Evolutionary conservation across 1,140 invertebrate genomes (phyloP).

Genomic region (Neodiprion lecontei): DNA sequence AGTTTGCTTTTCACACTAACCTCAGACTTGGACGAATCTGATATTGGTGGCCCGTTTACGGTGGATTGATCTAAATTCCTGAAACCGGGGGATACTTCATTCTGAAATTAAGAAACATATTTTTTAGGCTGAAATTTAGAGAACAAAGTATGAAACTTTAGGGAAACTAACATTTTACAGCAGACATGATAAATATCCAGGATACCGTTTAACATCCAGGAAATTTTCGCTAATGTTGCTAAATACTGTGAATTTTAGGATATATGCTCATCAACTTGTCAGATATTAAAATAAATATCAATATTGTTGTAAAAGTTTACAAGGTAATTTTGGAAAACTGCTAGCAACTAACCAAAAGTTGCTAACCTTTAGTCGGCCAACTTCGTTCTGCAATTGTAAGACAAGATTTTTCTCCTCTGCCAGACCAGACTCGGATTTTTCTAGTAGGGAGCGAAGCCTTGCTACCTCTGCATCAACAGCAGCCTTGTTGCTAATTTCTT

Average conservation of each 20-base stretch:
- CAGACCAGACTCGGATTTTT: slow-evolving; percentile 36
- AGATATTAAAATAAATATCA: too few relatives aligned
- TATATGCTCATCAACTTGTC: too few relatives aligned
- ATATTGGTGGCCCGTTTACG: slow-evolving; percentile 45
- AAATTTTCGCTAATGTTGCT: too few relatives aligned
- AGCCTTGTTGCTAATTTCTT: slow-evolving; percentile 39
- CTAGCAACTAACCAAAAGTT: too few relatives aligned
- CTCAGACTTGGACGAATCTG: slow-evolving; percentile 47
- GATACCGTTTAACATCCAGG: too few relatives aligned
- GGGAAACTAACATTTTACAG: too few relatives aligned
- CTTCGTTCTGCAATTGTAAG: slow-evolving; percentile 44
- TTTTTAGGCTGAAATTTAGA: too few relatives aligned
- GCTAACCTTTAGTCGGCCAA: slow-evolving; percentile 46
- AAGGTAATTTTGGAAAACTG: too few relatives aligned
- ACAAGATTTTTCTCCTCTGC: slow-evolving; percentile 40
- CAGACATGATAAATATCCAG: too few relatives aligned
- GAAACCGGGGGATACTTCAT: slow-evolving; percentile 40
- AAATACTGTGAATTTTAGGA: too few relatives aligned
- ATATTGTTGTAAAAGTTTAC: too few relatives aligned
- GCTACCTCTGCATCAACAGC: slow-evolving; percentile 40
- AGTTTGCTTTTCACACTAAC: slow-evolving; percentile 37
- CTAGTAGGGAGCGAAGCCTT: slow-evolving; percentile 40
- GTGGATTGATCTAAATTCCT: slow-evolving; percentile 46
- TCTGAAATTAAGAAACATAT: slow-evolving; percentile 29
- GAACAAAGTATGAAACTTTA: too few relatives aligned